These are phyloP conservation scores for Protobothrops mucrosquamatus DNA, from an alignment of 2,113 vertebrate species.

Conservation along the genomic window DNA sequence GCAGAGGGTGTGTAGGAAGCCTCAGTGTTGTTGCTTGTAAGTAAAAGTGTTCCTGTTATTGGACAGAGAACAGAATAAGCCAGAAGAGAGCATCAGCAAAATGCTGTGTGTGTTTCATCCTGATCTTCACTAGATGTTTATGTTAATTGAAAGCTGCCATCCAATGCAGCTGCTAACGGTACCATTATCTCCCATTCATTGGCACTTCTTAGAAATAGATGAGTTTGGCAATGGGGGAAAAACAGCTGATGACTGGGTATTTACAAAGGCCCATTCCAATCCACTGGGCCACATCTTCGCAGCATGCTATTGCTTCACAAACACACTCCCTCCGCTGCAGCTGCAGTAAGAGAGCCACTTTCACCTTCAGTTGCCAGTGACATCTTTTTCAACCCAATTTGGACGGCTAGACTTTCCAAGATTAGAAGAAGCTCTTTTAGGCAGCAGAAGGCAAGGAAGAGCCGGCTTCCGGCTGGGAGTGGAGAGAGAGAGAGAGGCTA, in stretches of 20 bases:
- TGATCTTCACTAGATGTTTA: not conserved
- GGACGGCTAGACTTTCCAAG: not conserved
- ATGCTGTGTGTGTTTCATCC: not conserved
- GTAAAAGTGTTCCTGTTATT: not conserved
- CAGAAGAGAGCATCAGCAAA: not conserved
- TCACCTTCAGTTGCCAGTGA: not conserved
- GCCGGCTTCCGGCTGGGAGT: not conserved
- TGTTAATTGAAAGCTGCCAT: not conserved
- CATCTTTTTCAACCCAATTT: not conserved
- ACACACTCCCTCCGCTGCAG: conserved; percentile 31
- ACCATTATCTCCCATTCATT: not conserved
- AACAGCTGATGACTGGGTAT: not conserved
- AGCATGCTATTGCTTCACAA: conserved; percentile 37
- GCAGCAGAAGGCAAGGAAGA: not conserved
- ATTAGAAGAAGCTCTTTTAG: not conserved
- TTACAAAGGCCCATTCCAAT: conserved; percentile 28
- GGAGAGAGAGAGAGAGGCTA: no score
- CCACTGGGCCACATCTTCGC: not conserved
- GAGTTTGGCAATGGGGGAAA: not conserved
- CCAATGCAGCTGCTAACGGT: not conserved
- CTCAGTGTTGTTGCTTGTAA: not conserved
- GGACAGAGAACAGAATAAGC: not conserved
- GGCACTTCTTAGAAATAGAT: not conserved
- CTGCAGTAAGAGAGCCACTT: not conserved
- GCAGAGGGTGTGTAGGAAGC: not conserved